phyloP scores from a whole-genome alignment of 2,113 vertebrate species.

The human region DNA sequence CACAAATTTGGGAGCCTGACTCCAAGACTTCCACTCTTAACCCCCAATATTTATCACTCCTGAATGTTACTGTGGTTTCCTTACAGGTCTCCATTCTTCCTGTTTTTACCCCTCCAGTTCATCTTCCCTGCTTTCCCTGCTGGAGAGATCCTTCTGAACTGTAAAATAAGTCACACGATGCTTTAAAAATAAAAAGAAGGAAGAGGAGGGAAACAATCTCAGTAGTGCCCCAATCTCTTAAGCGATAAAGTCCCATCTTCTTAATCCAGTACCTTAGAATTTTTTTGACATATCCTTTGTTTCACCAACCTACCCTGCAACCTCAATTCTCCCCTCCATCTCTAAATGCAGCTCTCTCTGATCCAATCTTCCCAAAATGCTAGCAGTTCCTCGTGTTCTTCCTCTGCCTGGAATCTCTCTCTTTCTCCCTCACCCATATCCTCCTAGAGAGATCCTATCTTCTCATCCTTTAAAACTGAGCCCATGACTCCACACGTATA shows the following conservation, averaged over 20 bases:
- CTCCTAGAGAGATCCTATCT: not conserved
- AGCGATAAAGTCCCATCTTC: not conserved
- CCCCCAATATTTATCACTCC: not conserved
- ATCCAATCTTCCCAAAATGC: not conserved
- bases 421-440: not conserved
- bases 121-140: not conserved
- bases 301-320: not conserved
- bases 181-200: not conserved
- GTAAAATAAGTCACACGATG: not conserved
- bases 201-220: not conserved
- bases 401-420: not conserved
- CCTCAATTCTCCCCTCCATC: not conserved
- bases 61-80: not conserved
- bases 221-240: not conserved
- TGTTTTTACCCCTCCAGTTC: not conserved
- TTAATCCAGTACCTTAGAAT: not conserved
- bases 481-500: not conserved
- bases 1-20: not conserved
- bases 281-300: conserved; percentile 3
- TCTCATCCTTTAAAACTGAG: not conserved
- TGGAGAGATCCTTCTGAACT: not conserved
- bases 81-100: not conserved
- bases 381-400: not conserved
- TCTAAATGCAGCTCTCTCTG: not conserved
- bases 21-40: not conserved